Evolutionary conservation across 2,888 invertebrate species (phyloP).

Genomic region (Scaptomyza caliginosa): DNA sequence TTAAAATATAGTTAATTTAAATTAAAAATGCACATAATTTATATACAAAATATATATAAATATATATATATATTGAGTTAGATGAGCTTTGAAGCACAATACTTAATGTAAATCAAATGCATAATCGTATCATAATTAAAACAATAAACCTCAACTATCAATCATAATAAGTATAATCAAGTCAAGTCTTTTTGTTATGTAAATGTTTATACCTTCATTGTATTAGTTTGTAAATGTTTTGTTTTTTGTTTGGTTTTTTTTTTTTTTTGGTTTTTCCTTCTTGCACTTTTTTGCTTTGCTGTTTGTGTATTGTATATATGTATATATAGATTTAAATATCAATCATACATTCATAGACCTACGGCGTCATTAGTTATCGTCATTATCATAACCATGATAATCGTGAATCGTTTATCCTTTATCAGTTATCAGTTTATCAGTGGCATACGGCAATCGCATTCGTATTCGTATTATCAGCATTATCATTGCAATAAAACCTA

Average conservation of each 20-base stretch:
- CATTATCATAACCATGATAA: constrained; percentile 33
- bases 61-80: not conserved
- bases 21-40: constrained; percentile 12
- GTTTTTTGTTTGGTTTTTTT: constrained; percentile 27
- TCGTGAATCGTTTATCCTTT: constrained; percentile 10
- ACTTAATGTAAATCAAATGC: constrained; percentile 32
- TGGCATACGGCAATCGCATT: constrained; percentile 40
- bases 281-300: constrained; percentile 27
- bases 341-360: constrained; percentile 44
- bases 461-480: constrained; percentile 54
- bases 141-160: constrained; percentile 44
- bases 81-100: constrained; percentile 18
- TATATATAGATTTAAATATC: constrained; percentile 43
- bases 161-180: constrained; percentile 67
- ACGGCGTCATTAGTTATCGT: constrained; percentile 45
- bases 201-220: constrained; percentile 70
- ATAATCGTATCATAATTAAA: constrained; percentile 25
- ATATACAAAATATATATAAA: constrained; percentile 31
- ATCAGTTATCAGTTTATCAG: constrained; percentile 51
- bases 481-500: constrained; percentile 75
- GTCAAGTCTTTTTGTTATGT: constrained; percentile 78
- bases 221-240: constrained; percentile 69
- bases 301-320: constrained; percentile 45
- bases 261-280: constrained; percentile 6
- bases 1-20: not conserved